Percentiles rank a stretch among this genome's conserved stretches.
phyloP scores from a whole-genome alignment of 1,140 invertebrate species.

The Cherax destructor region DNA sequence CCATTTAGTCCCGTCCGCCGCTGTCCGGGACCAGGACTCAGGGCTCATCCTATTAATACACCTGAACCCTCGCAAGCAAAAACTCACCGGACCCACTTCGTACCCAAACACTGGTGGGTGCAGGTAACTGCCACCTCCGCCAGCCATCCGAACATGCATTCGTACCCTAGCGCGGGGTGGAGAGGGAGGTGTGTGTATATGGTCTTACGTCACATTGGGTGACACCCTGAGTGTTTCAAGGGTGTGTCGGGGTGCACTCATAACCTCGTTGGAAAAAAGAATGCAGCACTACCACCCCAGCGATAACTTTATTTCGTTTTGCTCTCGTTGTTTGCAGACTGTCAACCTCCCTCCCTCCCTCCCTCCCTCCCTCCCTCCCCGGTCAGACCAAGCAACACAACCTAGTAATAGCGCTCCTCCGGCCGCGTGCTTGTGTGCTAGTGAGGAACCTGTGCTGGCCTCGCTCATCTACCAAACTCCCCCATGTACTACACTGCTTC shows the following conservation, averaged over 20 bases:
- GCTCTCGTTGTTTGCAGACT: neutral
- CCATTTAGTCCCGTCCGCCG: neutral
- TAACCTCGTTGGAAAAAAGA: neutral
- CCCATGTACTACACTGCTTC: no score
- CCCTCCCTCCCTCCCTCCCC: neutral
- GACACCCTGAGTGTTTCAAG: neutral
- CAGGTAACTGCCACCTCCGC: conserved; percentile 19
- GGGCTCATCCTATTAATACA: conserved; percentile 15
- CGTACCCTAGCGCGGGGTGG: conserved; percentile 52
- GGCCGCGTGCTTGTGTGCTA: no score
- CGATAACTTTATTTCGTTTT: neutral
- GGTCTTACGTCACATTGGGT: conserved; percentile 54
- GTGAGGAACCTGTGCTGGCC: no score
- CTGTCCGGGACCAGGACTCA: neutral
- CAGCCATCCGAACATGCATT: conserved; percentile 63
- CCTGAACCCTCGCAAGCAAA: conserved; percentile 25
- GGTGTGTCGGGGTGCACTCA: neutral
- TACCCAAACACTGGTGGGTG: conserved; percentile 44
- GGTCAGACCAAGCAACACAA: neutral
- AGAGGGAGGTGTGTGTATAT: conserved; percentile 29
- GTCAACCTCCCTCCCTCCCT: neutral
- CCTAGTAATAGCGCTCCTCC: conserved; percentile 30
- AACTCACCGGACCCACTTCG: conserved; percentile 41
- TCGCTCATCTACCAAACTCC: no score
- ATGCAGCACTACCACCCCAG: neutral